A percentile compares a stretch with the other conserved stretches of the same genome.
Evolutionary conservation across 2,113 vertebrate genomes (phyloP).

Genomic region (Mus spicilegus): DNA sequence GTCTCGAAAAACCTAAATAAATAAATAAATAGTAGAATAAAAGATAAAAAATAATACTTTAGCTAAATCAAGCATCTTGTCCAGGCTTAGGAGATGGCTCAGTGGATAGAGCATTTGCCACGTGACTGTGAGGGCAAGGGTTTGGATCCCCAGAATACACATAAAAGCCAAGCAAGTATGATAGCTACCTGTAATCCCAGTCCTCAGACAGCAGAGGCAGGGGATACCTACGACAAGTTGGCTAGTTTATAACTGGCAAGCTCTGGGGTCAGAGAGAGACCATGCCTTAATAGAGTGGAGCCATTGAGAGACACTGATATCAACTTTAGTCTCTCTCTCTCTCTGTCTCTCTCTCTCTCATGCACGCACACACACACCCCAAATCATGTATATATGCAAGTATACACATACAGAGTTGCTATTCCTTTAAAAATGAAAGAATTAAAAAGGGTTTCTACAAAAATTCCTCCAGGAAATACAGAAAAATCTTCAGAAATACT

Average conservation of each 20-base stretch:
- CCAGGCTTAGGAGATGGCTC: neutral
- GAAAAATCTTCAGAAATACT: neutral
- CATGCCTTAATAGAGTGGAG: neutral
- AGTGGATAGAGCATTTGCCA: neutral
- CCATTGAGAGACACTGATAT: neutral
- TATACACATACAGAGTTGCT: neutral
- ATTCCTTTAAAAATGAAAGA: conserved; percentile 29
- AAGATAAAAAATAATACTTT: conserved; percentile 6
- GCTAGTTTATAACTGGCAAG: neutral
- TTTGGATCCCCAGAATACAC: neutral
- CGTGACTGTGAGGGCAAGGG: neutral
- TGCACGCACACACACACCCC: neutral
- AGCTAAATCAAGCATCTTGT: conserved; percentile 10
- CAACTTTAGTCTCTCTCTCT: neutral
- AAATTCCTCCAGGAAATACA: conserved; percentile 15
- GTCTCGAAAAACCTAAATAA: no score
- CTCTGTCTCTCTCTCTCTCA: no score
- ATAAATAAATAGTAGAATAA: neutral
- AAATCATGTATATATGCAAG: neutral
- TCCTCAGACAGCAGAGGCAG: neutral
- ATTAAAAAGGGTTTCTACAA: neutral
- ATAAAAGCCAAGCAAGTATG: neutral
- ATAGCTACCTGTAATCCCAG: neutral
- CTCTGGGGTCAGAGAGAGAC: neutral
- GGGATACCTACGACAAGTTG: neutral